phyloP scores from a whole-genome alignment of 2,797 vertebrate species.

The Falco rusticolus region DNA sequence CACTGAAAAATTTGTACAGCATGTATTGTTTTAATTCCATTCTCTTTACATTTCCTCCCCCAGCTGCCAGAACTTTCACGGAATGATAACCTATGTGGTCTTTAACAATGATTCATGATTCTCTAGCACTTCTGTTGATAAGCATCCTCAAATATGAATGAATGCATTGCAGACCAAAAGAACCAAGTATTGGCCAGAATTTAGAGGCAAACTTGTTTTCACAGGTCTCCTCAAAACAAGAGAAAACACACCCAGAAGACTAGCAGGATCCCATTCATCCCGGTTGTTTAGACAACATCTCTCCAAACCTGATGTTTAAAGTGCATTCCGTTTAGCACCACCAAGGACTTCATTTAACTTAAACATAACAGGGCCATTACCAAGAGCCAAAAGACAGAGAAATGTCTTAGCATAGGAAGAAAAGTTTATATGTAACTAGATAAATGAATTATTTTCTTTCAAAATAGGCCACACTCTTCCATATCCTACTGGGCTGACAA shows the following conservation, averaged over 20 bases:
- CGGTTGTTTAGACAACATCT: not conserved
- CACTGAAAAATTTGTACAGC: not conserved
- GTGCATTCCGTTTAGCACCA: not conserved
- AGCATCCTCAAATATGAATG: not conserved
- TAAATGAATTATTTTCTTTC: not conserved
- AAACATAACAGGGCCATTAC: not conserved
- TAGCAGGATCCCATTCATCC: not conserved
- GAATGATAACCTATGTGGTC: not conserved
- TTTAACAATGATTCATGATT: not conserved
- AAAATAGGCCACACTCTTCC: not conserved
- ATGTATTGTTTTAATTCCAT: not conserved
- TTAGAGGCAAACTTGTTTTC: not conserved
- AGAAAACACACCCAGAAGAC: not conserved
- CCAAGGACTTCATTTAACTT: not conserved
- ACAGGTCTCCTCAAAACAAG: not conserved
- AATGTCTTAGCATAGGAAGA: not conserved
- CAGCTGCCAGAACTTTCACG: not conserved
- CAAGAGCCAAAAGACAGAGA: not conserved
- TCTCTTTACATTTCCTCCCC: not conserved
- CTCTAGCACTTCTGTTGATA: not conserved
- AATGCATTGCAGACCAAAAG: not conserved
- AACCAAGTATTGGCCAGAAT: not conserved
- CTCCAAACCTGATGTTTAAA: not conserved
- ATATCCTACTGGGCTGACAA: not conserved
- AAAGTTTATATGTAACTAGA: not conserved